Evolutionary conservation across 1,140 invertebrate species (phyloP), one percentile per base, ranked within the genome.

Genomic region (Aethina tumida): DNA sequence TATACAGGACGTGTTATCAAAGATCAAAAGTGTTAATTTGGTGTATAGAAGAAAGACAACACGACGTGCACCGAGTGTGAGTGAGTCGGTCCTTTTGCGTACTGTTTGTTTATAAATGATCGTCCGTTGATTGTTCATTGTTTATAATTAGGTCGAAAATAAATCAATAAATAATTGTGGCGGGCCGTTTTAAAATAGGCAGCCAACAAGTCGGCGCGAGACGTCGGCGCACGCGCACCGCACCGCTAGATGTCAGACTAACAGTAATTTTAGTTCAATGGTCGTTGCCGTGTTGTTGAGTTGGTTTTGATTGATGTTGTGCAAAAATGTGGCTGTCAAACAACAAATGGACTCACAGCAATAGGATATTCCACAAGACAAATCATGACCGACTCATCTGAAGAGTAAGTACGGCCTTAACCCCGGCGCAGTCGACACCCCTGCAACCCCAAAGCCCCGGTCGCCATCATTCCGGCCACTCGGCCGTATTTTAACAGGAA

Each of bases 341-440:
- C 49, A 50, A 70, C 65, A 74, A 71, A 73, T 71, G 67, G 68
- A 70, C 69, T 67, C 67, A 69, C 70, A 49, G 39, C 41, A 73
- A 68, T 77, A 77, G 73, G 66, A 72, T 67, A 73, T 75, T 74
- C 67, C 66, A 69, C 66, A 71, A 72, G 62, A 75, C 73, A 65
- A 77, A 77, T 68, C 75, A 79, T 79, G 75, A 77, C 74, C 71
- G 76, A 77, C 69, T 69, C 70, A 73, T 74, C 71, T 79, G 76
- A 79, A 70, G 76, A 77, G 76, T 79, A 68, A 77, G 74, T 73
- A 50, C 33, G 21, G 27, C 39, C 37, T 35, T 30, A 35, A 26
- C 35, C 30, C 28, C 13, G 22, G 41, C 35, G 31, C 29, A 35
- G 41, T 16, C 43, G 37, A 45, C 45, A 43, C 40, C 42, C 40